Conservation (phyloP, 2,888 invertebrate species). For the Ennomos erosarius region DNA sequence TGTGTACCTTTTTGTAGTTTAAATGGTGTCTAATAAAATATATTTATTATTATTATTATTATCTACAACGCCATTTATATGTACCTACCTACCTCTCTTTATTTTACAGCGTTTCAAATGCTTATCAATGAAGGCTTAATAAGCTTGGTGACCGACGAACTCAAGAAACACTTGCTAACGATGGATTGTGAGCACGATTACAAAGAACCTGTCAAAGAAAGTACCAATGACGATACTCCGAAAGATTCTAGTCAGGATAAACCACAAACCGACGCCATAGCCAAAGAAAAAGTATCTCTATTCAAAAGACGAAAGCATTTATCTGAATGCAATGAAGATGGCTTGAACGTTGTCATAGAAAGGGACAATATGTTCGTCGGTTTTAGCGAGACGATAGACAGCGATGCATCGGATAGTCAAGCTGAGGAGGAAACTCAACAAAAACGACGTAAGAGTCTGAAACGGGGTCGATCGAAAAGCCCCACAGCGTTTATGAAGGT, state of each 20-base stretch:
- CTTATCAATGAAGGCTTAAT: slow-evolving; percentile 77
- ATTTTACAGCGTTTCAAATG: slow-evolving; percentile 75
- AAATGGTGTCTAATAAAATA: too few relatives aligned
- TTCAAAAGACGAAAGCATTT: slow-evolving; percentile 62
- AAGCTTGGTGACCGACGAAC: slow-evolving; percentile 69
- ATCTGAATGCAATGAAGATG: slow-evolving; percentile 63
- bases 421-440: slow-evolving; percentile 59
- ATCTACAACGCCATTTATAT: too few relatives aligned
- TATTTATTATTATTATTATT: too few relatives aligned
- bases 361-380: slow-evolving; percentile 81
- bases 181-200: slow-evolving; percentile 75
- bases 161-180: slow-evolving; percentile 65
- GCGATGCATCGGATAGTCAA: slow-evolving; percentile 72
- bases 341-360: slow-evolving; percentile 75
- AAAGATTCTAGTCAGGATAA: background rate
- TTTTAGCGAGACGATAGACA: slow-evolving; percentile 72
- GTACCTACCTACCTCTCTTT: too few relatives aligned
- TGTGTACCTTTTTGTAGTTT: too few relatives aligned
- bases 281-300: slow-evolving; percentile 38
- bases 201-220: slow-evolving; percentile 40
- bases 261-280: slow-evolving; percentile 13
- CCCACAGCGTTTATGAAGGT: slow-evolving; percentile 67
- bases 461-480: slow-evolving; percentile 64
- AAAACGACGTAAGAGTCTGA: slow-evolving; percentile 56
- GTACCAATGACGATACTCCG: background rate